Evolutionary conservation across 2,797 vertebrate genomes (phyloP).

Genomic region (Heteromormyrus szaboi): DNA sequence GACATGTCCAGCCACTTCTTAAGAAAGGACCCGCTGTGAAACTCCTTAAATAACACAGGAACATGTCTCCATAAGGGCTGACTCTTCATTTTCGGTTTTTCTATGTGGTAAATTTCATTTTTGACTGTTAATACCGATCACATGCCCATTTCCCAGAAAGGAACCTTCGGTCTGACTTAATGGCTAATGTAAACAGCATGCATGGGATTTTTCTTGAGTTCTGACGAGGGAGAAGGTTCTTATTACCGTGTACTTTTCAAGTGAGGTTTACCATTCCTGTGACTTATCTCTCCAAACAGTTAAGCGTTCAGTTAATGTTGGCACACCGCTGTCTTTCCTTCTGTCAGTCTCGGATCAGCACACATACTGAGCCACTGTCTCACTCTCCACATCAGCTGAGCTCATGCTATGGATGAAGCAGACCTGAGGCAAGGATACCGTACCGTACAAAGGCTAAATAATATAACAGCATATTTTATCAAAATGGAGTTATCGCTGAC

Average conservation of each 20-base stretch:
- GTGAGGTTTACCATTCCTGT: background rate
- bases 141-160: background rate
- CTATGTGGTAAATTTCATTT: background rate
- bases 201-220: background rate
- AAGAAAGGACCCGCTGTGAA: background rate
- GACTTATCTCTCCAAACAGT: background rate
- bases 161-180: background rate
- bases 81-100: background rate
- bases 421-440: background rate
- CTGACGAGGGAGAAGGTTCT: background rate
- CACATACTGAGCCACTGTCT: background rate
- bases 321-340: background rate
- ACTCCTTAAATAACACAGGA: background rate
- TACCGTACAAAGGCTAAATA: background rate
- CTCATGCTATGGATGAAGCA: background rate
- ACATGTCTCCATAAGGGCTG: background rate
- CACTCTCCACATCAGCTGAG: background rate
- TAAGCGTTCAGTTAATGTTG: background rate
- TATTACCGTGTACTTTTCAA: background rate
- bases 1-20: background rate
- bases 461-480: background rate
- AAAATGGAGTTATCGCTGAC: background rate
- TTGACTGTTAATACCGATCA: background rate
- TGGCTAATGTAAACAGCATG: background rate
- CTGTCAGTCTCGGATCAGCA: background rate